phyloP scores from a whole-genome alignment of 2,888 invertebrate genomes.

The Frankliniella fusca region DNA sequence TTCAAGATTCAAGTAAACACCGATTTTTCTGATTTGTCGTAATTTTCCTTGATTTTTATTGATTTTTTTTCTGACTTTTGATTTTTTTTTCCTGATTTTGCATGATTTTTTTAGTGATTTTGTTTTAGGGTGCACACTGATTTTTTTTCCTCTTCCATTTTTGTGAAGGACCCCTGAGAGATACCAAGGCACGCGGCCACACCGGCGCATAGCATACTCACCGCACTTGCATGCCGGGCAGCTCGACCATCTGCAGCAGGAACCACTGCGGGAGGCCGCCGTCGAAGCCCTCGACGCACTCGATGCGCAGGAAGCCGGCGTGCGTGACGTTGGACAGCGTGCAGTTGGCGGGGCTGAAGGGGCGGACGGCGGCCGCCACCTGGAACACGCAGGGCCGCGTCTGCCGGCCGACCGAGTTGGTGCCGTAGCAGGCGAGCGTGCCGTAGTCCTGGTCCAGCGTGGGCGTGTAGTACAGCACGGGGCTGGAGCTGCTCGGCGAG shows the following conservation, averaged over 20 bases:
- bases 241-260: constrained; percentile 42
- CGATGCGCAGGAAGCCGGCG: constrained; percentile 60
- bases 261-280: constrained; percentile 65
- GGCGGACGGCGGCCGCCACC: constrained; percentile 72
- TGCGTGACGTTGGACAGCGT: constrained; percentile 72
- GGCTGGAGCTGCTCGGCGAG: constrained; percentile 51
- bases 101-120: no score
- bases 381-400: constrained; percentile 80
- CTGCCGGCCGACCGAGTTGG: constrained; percentile 76
- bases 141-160: no score
- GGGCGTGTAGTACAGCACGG: constrained; percentile 75
- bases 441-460: constrained; percentile 84
- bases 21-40: no score
- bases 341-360: constrained; percentile 71
- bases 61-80: no score
- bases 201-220: no score
- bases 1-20: no score
- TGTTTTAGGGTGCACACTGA: no score
- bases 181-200: no score
- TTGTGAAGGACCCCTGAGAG: no score
- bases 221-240: constrained; percentile 18
- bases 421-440: constrained; percentile 78
- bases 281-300: constrained; percentile 80
- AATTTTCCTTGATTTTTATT: no score
- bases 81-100: no score